phyloP scores from a whole-genome alignment of 2,797 vertebrate species.

The Hemitrygon akajei region DNA sequence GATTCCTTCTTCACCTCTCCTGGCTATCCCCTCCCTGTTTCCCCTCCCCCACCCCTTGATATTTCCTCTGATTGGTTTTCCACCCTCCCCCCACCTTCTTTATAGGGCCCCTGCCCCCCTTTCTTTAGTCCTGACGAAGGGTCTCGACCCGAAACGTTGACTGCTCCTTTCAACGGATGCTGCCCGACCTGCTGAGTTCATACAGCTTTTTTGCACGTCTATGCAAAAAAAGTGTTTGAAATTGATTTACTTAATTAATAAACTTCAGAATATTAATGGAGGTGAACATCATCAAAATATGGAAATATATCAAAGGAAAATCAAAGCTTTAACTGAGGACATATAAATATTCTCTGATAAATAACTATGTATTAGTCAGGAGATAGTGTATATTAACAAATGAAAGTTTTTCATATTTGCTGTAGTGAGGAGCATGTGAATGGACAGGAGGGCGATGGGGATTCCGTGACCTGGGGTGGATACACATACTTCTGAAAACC shows the following conservation, averaged over 20 bases:
- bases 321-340: conserved; percentile 10
- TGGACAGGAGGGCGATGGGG: no score
- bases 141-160: no score
- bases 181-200: no score
- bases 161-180: no score
- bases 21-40: no score
- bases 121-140: no score
- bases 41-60: no score
- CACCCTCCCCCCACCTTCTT: no score
- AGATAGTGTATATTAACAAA: background rate
- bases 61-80: no score
- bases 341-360: background rate
- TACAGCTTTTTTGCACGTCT: no score
- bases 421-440: background rate
- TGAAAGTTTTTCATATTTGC: background rate
- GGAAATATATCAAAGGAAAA: background rate
- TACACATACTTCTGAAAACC: background rate
- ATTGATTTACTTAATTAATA: conserved; percentile 7
- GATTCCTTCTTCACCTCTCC: no score
- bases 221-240: background rate
- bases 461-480: background rate
- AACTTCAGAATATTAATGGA: background rate
- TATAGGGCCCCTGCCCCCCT: no score
- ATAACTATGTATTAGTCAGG: background rate
- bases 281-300: background rate